Evolutionary conservation across 2,888 invertebrate genomes (phyloP).

Genomic region (Epirrhoe tristata): DNA sequence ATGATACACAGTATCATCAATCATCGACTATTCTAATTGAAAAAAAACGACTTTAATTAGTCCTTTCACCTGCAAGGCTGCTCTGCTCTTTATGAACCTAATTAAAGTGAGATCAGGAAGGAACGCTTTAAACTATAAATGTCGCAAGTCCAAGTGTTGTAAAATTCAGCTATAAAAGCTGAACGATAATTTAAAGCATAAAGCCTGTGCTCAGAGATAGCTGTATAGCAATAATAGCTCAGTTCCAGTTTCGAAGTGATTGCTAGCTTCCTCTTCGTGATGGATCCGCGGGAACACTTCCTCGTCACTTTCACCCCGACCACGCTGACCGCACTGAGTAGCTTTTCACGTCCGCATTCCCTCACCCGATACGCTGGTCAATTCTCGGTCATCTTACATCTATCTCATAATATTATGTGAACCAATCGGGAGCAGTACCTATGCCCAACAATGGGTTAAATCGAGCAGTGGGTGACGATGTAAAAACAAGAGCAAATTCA

Average conservation of each 20-base stretch:
- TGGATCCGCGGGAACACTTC: slow-evolving; percentile 51
- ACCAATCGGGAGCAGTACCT: not conserved
- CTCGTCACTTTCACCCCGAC: slow-evolving; percentile 53
- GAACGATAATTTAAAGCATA: not conserved
- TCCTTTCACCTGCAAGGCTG: not conserved
- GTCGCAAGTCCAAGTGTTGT: no score
- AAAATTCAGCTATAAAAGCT: not conserved
- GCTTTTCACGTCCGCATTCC: slow-evolving; percentile 34
- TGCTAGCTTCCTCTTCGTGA: slow-evolving; percentile 38
- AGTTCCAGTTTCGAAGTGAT: slow-evolving; percentile 12
- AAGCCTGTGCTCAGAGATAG: not conserved
- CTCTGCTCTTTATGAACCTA: no score
- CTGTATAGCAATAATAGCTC: not conserved
- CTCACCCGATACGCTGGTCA: not conserved
- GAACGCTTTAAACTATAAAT: no score
- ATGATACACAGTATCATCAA: slow-evolving; percentile 1
- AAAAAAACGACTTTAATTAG: not conserved
- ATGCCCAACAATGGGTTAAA: no score
- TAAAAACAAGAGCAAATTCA: not conserved
- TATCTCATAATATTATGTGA: not conserved
- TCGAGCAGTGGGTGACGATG: no score
- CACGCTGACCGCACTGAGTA: slow-evolving; percentile 45
- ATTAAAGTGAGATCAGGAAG: no score
- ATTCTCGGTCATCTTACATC: not conserved
- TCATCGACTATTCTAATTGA: not conserved